Percentiles rank a stretch among this genome's conserved stretches.
Evolutionary conservation across 1,140 invertebrate species (phyloP).

Genomic region (Sesamia nonagrioides): DNA sequence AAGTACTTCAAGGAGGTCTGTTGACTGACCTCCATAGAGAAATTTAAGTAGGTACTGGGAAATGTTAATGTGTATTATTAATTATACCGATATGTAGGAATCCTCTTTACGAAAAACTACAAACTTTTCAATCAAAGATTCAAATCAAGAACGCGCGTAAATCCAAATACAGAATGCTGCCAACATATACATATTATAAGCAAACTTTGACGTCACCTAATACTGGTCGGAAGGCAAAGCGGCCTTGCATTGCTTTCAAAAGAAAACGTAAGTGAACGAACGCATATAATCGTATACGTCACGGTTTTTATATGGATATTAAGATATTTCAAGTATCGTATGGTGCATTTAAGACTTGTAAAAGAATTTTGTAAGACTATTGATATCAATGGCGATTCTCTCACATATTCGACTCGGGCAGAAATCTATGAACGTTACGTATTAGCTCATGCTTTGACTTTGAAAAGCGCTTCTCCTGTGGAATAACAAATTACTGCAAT

Average conservation of each 20-base stretch:
- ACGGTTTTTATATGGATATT: not conserved
- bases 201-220: conserved; percentile 20
- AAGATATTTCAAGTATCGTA: conserved; percentile 8
- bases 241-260: conserved; percentile 47
- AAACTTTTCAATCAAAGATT: conserved; percentile 15
- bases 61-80: too few relatives aligned
- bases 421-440: too few relatives aligned
- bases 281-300: conserved; percentile 3
- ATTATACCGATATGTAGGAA: not conserved
- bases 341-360: not conserved
- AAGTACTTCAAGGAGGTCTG: too few relatives aligned
- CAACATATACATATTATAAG: conserved; percentile 8
- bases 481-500: too few relatives aligned
- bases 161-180: not conserved
- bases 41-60: too few relatives aligned
- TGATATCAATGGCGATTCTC: too few relatives aligned
- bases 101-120: not conserved
- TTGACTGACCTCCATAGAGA: too few relatives aligned
- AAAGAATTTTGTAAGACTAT: not conserved
- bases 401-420: too few relatives aligned
- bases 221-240: conserved; percentile 9
- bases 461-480: too few relatives aligned
- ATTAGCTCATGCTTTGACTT: too few relatives aligned
- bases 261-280: conserved; percentile 44
- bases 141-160: conserved; percentile 1